These are phyloP conservation scores for Sebastes fasciatus DNA, from an alignment of 2,113 vertebrate species.

Conservation along the genomic window DNA sequence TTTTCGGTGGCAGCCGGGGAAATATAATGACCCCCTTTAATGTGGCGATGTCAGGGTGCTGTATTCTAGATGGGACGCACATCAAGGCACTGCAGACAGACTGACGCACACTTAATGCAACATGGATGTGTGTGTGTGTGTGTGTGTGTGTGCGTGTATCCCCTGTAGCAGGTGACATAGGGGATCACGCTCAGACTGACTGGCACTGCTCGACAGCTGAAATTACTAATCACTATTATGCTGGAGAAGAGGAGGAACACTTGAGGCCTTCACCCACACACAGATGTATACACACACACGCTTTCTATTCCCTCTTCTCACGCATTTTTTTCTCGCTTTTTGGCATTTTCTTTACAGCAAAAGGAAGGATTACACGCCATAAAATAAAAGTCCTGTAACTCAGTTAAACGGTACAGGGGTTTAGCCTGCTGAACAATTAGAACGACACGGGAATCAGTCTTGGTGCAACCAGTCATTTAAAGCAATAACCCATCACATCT, in stretches of 20 bases:
- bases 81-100: slow-evolving; percentile 72
- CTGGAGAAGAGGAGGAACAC: slow-evolving; percentile 44
- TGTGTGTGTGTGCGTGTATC: neutral
- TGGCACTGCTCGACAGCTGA: slow-evolving; percentile 61
- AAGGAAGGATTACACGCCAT: slow-evolving; percentile 21
- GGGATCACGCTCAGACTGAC: slow-evolving; percentile 60
- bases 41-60: slow-evolving; percentile 82
- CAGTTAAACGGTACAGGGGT: neutral
- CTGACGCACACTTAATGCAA: slow-evolving; percentile 62
- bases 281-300: slow-evolving; percentile 12
- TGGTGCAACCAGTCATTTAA: slow-evolving; percentile 60
- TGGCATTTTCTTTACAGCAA: slow-evolving; percentile 24
- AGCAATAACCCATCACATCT: slow-evolving; percentile 62
- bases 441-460: slow-evolving; percentile 60
- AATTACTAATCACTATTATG: slow-evolving; percentile 76
- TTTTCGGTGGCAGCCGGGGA: slow-evolving; percentile 80
- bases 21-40: slow-evolving; percentile 87
- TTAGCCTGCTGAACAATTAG: slow-evolving; percentile 40
- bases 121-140: slow-evolving; percentile 35
- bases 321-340: neutral
- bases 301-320: neutral
- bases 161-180: slow-evolving; percentile 69
- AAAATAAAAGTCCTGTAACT: slow-evolving; percentile 32
- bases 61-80: slow-evolving; percentile 77
- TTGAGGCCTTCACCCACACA: slow-evolving; percentile 57